Evolutionary conservation across 2,113 vertebrate genomes (phyloP).

Genomic region (Rhynchomys soricoides): DNA sequence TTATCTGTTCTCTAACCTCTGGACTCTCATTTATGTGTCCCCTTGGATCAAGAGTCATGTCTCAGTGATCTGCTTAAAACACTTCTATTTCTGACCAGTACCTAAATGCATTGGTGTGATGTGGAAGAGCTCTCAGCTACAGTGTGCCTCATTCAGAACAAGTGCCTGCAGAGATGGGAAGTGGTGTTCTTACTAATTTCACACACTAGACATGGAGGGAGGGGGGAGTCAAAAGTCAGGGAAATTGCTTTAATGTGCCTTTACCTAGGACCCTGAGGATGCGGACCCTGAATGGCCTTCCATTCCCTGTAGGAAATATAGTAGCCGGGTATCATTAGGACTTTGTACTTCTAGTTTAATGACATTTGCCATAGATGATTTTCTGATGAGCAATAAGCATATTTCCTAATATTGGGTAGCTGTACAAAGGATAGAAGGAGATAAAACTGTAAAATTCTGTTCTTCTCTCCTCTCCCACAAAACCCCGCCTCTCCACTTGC

Average conservation of each 20-base stretch:
- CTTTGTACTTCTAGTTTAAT: not conserved
- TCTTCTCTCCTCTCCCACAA: not conserved
- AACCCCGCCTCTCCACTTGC: not conserved
- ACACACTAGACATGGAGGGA: not conserved
- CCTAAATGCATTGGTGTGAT: not conserved
- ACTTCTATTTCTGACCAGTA: not conserved
- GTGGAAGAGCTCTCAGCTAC: not conserved
- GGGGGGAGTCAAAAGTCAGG: not conserved
- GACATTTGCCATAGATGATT: not conserved
- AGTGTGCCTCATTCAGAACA: not conserved
- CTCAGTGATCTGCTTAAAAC: conserved; percentile 8
- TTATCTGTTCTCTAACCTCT: not conserved
- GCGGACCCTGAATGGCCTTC: not conserved
- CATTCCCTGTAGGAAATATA: not conserved
- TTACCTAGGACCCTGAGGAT: not conserved
- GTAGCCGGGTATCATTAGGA: not conserved
- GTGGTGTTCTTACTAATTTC: not conserved
- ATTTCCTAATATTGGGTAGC: not conserved
- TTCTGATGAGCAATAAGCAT: not conserved
- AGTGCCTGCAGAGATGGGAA: not conserved
- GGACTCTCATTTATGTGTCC: not conserved
- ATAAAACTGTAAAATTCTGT: not conserved
- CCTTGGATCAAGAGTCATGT: not conserved
- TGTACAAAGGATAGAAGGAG: not conserved
- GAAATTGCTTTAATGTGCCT: not conserved